Evolutionary conservation across 1,140 invertebrate genomes (phyloP), one percentile per base, ranked within the genome.

Genomic region (Drosophila micromelanica): DNA sequence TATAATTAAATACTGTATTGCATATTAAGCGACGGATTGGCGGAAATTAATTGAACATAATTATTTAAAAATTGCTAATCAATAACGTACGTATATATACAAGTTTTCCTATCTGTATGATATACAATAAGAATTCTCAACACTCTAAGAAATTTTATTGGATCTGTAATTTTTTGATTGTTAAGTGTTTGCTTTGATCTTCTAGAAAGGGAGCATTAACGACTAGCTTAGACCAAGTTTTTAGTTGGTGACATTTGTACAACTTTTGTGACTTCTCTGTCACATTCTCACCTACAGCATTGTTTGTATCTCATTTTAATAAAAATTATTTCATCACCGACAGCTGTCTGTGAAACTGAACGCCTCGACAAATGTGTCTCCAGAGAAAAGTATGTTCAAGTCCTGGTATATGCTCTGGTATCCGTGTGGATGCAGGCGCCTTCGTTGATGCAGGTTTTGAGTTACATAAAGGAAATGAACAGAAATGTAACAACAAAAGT

Each of bases 401-500:
- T 65, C 55, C 43, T 51, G 57, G 11, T 42, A 46, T 40, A 38
- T 42, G 52, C 12, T 43, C 55, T 63, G 43, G 37, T 13, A 51
- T 67, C 13, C 46, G 9, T 20, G 38, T 40, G 40, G 52, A 38
- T 73, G 74, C 74, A 76, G 51, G 46, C 37, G 23, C n/a, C 27
- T 46, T 15, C n/a, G 23, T 45, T 61, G 54, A 49, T 79, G 70
- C 74, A 77, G 69, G 69, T 65, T 73, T 76, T 82, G 65, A 79
- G 75, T 84, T 79, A 69, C 80, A 68, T 55, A 84, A 84, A 84
- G 80, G 77, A 84, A 84, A 84, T 84, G 80, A 78, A 79, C 46
- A 73, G 63, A 77, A 77, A 67, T 67, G 61, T 73, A 56, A 77
- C 80, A 82, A 79, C 80, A 79, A 84, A 84, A 79, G 67, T 84